These are phyloP conservation scores for Sebastes goodei DNA, from an alignment of 2,797 vertebrate species.

Conservation along the genomic window DNA sequence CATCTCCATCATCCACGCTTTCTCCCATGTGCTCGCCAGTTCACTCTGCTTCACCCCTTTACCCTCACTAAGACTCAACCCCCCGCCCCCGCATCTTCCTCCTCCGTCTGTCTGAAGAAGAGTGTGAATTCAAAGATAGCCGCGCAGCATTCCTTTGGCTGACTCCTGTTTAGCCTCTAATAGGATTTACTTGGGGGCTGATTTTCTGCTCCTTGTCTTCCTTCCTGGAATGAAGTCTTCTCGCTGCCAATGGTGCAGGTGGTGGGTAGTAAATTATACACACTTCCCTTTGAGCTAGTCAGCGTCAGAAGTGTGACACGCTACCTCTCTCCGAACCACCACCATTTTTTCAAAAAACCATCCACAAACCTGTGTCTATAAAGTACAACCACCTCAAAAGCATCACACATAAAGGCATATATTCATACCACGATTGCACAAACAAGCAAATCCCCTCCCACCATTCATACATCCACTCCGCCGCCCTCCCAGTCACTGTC, in stretches of 20 bases:
- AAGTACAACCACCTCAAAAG: slow-evolving; percentile 9
- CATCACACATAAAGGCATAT: slow-evolving; percentile 2
- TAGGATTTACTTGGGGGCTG: slow-evolving; percentile 72
- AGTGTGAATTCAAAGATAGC: slow-evolving; percentile 50
- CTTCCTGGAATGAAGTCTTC: slow-evolving; percentile 70
- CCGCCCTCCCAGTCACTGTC: slow-evolving; percentile 26
- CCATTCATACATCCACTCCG: slow-evolving; percentile 48
- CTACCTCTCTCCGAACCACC: slow-evolving; percentile 17
- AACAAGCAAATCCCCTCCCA: slow-evolving; percentile 50
- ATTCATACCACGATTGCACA: slow-evolving; percentile 32
- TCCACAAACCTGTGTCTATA: neutral
- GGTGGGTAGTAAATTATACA: slow-evolving; percentile 80
- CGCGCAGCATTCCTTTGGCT: slow-evolving; percentile 52
- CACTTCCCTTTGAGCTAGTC: slow-evolving; percentile 68
- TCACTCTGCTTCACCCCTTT: slow-evolving; percentile 28
- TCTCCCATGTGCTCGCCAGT: slow-evolving; percentile 25
- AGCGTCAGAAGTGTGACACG: slow-evolving; percentile 42
- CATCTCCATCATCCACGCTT: slow-evolving; percentile 21
- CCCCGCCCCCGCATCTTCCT: neutral
- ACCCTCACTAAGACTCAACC: slow-evolving; percentile 18
- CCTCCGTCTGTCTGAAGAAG: slow-evolving; percentile 26
- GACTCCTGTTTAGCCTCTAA: slow-evolving; percentile 74
- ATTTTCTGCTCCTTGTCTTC: slow-evolving; percentile 69
- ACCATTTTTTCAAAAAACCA: slow-evolving; percentile 2
- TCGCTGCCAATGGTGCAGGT: slow-evolving; percentile 72